Evolutionary conservation across 1,140 invertebrate genomes (phyloP).

Genomic region (Telenomus remus): DNA sequence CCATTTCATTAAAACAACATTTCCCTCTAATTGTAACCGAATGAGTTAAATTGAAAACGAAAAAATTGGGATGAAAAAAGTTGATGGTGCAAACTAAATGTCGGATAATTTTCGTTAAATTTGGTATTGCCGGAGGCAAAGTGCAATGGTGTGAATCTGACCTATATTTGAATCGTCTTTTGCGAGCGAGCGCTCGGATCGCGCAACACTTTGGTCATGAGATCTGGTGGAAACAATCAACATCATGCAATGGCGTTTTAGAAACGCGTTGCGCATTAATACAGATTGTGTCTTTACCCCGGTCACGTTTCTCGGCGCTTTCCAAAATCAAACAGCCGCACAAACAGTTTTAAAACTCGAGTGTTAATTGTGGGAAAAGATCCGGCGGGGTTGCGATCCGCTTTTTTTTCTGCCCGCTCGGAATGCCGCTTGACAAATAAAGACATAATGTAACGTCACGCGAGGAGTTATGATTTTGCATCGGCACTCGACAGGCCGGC

Average conservation of each 20-base stretch:
- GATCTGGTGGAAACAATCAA: conserved; percentile 65
- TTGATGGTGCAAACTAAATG: neutral
- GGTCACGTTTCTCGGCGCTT: conserved; percentile 51
- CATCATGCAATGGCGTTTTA: conserved; percentile 55
- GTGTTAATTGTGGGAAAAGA: conserved; percentile 51
- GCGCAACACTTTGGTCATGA: conserved; percentile 60
- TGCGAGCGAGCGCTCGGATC: conserved; percentile 35
- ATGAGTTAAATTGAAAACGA: neutral
- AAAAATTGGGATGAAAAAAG: neutral
- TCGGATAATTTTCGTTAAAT: no score
- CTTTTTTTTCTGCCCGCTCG: conserved; percentile 22
- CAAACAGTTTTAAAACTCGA: conserved; percentile 14
- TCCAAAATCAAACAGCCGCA: conserved; percentile 37
- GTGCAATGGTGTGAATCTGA: no score
- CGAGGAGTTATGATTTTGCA: conserved; percentile 53
- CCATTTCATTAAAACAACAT: no score
- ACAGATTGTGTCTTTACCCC: conserved; percentile 44
- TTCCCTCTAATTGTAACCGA: no score
- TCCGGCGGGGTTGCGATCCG: conserved; percentile 22
- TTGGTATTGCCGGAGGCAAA: no score
- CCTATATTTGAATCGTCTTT: no score
- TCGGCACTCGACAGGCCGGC: conserved; percentile 23
- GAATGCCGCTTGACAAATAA: conserved; percentile 58
- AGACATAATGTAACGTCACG: conserved; percentile 53
- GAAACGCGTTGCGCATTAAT: conserved; percentile 57